phyloP scores from a whole-genome alignment of 2,888 invertebrate species.

The Litoditis marina region DNA sequence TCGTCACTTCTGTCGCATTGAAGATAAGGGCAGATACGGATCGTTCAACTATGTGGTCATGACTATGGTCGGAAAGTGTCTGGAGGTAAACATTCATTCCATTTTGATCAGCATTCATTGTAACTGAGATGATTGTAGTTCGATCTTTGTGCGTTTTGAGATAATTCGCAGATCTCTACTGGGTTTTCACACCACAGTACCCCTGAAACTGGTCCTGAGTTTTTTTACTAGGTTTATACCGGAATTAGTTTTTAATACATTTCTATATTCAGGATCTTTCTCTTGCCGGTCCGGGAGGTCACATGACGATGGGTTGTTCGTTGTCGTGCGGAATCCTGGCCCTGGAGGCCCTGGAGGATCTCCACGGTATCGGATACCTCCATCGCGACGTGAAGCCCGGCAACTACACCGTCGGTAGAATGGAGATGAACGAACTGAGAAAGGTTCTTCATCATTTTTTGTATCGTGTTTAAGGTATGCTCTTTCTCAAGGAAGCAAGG shows the following conservation, averaged over 20 bases:
- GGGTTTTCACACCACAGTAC: no score
- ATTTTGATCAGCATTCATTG: no score
- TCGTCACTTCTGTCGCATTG: conserved; percentile 55
- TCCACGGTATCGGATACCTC: conserved; percentile 52
- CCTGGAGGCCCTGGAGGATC: conserved; percentile 45
- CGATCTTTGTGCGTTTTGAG: no score
- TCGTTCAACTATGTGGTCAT: conserved; percentile 59
- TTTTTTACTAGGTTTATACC: no score
- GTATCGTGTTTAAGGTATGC: no score
- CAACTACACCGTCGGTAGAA: conserved; percentile 40
- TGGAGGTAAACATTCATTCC: no score
- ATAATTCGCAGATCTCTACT: no score
- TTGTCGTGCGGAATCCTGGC: conserved; percentile 37
- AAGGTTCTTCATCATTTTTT: no score
- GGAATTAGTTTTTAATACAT: no score
- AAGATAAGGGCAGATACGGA: conserved; percentile 54
- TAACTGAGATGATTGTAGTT: no score
- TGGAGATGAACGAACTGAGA: conserved; percentile 38
- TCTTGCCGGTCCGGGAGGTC: conserved; percentile 37
- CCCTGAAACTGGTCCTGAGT: no score
- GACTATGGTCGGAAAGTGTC: conserved; percentile 53
- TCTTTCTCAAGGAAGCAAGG: no score
- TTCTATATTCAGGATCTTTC: conserved; percentile 35
- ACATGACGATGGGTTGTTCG: conserved; percentile 44
- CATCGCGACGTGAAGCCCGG: conserved; percentile 42